Evolutionary conservation across 2,888 invertebrate species (phyloP), one percentile per base, ranked within the genome.

Genomic region (Drosophila greeni): DNA sequence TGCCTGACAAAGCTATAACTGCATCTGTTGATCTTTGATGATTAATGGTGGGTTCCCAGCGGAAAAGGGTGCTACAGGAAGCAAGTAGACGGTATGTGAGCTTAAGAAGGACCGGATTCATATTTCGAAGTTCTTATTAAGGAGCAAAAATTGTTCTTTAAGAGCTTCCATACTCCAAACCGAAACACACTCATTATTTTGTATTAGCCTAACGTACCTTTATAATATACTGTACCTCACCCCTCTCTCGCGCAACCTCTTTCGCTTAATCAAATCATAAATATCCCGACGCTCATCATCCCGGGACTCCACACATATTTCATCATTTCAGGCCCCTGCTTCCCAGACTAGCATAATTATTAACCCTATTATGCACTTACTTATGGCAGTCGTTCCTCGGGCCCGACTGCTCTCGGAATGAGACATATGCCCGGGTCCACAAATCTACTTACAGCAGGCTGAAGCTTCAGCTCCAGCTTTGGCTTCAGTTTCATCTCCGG

Each of bases 391-490:
- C 29, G 40, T n/a, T 12, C 26, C 37, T 9, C 45, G 23, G 16
- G 14, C 2, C 12, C 26, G 29, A 45, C 18, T 20, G 5, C 14
- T 9, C 26, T 9, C 52, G 11, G 34, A 39, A 29, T n/a, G 26
- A 43, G 74, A 76, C 75, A 65, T 79, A 74, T 77, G 78, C 49
- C 53, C 52, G 23, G 51, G 56, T 40, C 58, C 70, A 62, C 70
- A 78, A 83, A 83, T 81, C 77, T 72, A 81, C 78, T 81, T 77
- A 75, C 52, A 33, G 39, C 37, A 33, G 36, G 29, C 36, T 14
- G 20, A 26, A 31, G 66, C 52, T 37, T 65, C 31, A 62, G 42
- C 31, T 62, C 34, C 34, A 58, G 60, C 49, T 48, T 47, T 31
- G 36, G 60, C 74, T 62, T 62, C 64, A 59, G 66, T 62, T 66